phyloP scores from a whole-genome alignment of 2,113 vertebrate genomes.

The Etheostoma spectabile region DNA sequence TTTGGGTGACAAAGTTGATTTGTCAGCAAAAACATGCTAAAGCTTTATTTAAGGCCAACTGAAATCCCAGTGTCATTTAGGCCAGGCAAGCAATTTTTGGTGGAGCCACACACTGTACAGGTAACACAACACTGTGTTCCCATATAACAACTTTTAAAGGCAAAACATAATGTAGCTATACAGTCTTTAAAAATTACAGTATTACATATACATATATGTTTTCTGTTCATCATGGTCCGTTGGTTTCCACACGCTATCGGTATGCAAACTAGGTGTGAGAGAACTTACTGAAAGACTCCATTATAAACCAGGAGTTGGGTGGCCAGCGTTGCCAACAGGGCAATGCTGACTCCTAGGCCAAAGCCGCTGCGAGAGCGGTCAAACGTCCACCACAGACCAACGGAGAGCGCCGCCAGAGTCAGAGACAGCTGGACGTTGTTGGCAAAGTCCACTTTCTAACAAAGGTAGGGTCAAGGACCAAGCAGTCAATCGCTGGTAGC shows the following conservation, averaged over 20 bases:
- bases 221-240: background rate
- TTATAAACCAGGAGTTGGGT: conserved; percentile 96
- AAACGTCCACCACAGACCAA: conserved; percentile 98
- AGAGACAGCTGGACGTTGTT: conserved; percentile 97
- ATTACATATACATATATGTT: background rate
- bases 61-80: background rate
- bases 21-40: background rate
- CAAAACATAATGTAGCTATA: background rate
- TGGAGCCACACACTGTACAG: background rate
- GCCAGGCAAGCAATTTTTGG: too few species aligned
- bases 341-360: conserved; percentile 92
- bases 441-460: conserved; percentile 97
- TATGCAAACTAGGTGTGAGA: background rate
- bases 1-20: background rate
- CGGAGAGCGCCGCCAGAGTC: conserved; percentile 94
- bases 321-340: conserved; percentile 90
- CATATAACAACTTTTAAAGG: background rate
- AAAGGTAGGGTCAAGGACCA: conserved; percentile 83
- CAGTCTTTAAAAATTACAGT: background rate
- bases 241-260: background rate
- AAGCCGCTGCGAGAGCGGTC: conserved; percentile 95
- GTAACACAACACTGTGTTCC: background rate
- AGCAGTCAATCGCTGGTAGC: background rate
- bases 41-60: background rate
- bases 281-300: conserved; percentile 95